These are phyloP conservation scores for Mesocentrotus franciscanus DNA, from an alignment of 53 echinoderm and acorn worm genomes.

Conservation along the genomic window DNA sequence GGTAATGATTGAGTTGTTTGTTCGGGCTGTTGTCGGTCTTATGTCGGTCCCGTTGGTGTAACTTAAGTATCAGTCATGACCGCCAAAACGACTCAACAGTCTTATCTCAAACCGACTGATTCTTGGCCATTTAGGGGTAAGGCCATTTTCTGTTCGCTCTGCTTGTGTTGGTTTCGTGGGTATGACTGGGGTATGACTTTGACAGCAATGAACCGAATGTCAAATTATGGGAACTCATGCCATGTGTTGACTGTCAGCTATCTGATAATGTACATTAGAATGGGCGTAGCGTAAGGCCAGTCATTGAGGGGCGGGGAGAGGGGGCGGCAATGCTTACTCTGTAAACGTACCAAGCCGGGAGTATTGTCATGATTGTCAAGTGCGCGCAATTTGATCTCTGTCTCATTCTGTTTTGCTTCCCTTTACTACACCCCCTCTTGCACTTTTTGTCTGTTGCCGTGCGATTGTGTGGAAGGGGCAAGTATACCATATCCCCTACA, in stretches of 20 bases:
- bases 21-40: too few species aligned
- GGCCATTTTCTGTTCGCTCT: too few species aligned
- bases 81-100: too few species aligned
- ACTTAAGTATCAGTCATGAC: too few species aligned
- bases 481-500: too few species aligned
- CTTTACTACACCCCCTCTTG: neutral
- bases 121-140: too few species aligned
- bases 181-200: neutral
- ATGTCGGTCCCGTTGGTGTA: too few species aligned
- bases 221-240: neutral
- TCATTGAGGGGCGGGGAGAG: neutral
- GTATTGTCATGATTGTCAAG: too few species aligned
- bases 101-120: too few species aligned
- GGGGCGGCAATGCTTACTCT: neutral
- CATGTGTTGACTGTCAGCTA: neutral
- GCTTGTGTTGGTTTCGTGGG: too few species aligned
- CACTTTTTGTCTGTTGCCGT: neutral
- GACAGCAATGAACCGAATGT: slow-evolving; percentile 6
- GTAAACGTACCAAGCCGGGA: neutral
- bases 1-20: too few species aligned
- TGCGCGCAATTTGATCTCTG: too few species aligned
- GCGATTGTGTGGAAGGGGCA: neutral
- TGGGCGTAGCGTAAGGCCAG: neutral
- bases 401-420: neutral
- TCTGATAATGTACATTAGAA: neutral